Evolutionary conservation across 2,797 vertebrate species (phyloP), one percentile per base, ranked within the genome.

Genomic region (Sebastes vulpes): DNA sequence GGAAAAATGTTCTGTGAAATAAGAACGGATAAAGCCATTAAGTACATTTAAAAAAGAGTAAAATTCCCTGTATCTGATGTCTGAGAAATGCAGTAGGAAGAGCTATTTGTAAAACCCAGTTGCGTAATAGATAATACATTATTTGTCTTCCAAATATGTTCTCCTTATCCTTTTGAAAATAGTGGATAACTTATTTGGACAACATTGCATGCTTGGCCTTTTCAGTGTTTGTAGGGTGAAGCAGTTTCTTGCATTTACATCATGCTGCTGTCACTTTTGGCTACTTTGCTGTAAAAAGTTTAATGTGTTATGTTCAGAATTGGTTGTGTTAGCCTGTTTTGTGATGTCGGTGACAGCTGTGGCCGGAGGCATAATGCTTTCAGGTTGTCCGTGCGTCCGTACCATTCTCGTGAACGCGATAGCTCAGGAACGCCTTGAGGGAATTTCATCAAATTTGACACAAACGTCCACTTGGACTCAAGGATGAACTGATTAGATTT

Each of bases 151-250:
- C 21, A 38, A 6, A 65, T 52, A 50, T 1, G 10, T 66, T 66
- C 50, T 20, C 18, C 11, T 65, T 14, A 21, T 57, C 53, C 23
- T 38, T 58, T 57, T 58, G 18, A 20, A 69, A 70, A 59, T 58
- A 46, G 26, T 9, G 10, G 32, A 7, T 42, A 42, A 3, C 11
- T n/a, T 57, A 28, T 68, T 42, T 56, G 53, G 6, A 42, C 10
- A 46, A 20, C 54, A 2, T 16, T 42, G 60, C 32, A 1, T 63
- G n/a, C 31, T 25, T 48, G 46, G 16, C 11, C 26, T 72, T 52
- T 18, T 20, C 65, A 26, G 29, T 54, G 59, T 63, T 63, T 38
- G 20, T 12, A 12, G 16, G 32, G 25, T 18, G 46, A 52, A 8
- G 10, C 29, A 2, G 42, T 35, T 10, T 52, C 9, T 32, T 23